Conservation (phyloP, 2,797 vertebrate genomes). For the Melanotaenia nigrans region DNA sequence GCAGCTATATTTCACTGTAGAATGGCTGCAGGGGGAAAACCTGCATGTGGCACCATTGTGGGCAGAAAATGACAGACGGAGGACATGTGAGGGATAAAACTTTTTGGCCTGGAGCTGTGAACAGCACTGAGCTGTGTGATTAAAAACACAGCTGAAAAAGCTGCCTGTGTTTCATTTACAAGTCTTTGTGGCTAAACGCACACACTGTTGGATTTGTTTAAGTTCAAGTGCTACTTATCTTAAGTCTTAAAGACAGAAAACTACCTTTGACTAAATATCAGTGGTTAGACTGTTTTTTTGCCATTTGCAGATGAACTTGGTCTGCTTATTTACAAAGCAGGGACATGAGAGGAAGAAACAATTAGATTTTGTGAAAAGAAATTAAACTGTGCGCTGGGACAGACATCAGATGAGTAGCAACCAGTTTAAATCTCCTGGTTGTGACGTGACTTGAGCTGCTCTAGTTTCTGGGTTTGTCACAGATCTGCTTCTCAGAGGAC, state of each 20-base stretch:
- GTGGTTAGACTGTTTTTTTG: neutral
- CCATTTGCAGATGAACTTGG: too few species aligned
- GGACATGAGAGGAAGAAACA: neutral
- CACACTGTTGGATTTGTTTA: neutral
- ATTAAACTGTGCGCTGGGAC: neutral
- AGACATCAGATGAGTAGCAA: too few species aligned
- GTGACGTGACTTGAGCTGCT: neutral
- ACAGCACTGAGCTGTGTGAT: neutral
- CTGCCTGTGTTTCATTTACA: neutral
- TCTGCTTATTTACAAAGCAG: too few species aligned
- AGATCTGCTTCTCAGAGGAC: neutral
- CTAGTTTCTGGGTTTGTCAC: neutral
- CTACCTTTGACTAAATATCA: neutral
- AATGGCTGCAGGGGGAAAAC: conserved; percentile 2
- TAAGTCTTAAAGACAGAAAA: neutral
- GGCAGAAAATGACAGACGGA: neutral
- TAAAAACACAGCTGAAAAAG: neutral
- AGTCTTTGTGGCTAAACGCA: neutral
- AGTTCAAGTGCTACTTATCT: neutral
- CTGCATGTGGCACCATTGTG: conserved; percentile 4
- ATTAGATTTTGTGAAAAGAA: neutral
- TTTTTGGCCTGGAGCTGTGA: conserved; percentile 15
- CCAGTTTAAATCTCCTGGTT: too few species aligned
- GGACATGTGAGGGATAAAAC: conserved; percentile 12
- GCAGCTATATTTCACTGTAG: conserved; percentile 4